Evolutionary conservation across 2,113 vertebrate genomes (phyloP).

Genomic region (Xyrauchen texanus): DNA sequence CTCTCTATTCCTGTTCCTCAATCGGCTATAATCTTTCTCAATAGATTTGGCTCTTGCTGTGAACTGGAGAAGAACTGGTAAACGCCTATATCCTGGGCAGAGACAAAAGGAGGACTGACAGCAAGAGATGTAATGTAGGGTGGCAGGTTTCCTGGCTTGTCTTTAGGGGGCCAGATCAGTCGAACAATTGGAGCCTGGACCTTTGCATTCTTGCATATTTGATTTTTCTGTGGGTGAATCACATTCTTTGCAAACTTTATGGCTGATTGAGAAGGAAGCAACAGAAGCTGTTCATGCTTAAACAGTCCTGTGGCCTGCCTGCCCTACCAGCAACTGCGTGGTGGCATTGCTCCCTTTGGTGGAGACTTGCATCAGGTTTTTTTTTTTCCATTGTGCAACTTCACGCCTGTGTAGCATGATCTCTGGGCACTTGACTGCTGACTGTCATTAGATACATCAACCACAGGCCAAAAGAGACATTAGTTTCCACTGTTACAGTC

Average conservation of each 20-base stretch:
- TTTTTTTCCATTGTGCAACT: conserved; percentile 36
- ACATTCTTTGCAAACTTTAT: conserved; percentile 28
- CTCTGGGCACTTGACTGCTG: conserved; percentile 29
- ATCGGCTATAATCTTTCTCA: conserved; percentile 7
- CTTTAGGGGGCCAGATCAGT: conserved; percentile 34
- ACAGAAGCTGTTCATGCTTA: conserved; percentile 16
- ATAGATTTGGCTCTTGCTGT: conserved; percentile 3
- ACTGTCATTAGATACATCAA: conserved; percentile 34
- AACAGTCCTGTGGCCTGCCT: not conserved
- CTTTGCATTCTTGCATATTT: conserved; percentile 38
- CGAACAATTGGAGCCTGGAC: conserved; percentile 19
- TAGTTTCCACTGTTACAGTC: conserved; percentile 34
- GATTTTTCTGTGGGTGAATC: conserved; percentile 7
- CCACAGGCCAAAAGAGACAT: not conserved
- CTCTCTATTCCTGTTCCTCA: conserved; percentile 35
- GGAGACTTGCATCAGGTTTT: conserved; percentile 39
- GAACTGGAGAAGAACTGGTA: conserved; percentile 19
- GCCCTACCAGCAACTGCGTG: not conserved
- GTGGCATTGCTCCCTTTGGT: conserved; percentile 30
- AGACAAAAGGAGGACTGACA: conserved; percentile 29
- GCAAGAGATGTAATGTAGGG: conserved; percentile 41
- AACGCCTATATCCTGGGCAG: conserved; percentile 44
- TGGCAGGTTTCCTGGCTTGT: conserved; percentile 50
- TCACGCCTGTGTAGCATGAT: conserved; percentile 18
- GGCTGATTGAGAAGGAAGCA: conserved; percentile 15